Conservation (phyloP, 2,113 vertebrate species). For the Hippoglossus stenolepis region DNA sequence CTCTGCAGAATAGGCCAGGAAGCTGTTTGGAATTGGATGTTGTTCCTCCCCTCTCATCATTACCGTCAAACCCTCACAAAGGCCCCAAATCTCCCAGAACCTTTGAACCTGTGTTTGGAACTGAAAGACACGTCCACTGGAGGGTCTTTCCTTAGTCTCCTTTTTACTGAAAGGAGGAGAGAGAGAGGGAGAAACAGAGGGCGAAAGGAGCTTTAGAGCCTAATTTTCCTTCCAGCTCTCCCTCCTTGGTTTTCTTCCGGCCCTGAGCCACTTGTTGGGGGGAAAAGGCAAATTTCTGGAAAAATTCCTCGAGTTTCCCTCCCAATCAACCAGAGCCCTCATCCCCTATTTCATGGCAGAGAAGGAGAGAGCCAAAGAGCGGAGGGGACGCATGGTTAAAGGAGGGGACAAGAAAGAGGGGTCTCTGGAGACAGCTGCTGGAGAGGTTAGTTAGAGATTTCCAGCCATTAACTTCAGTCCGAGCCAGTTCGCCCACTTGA, state of each 20-base stretch:
- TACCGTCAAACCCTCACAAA: constrained; percentile 76
- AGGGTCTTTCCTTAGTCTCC: constrained; percentile 81
- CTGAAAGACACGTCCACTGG: constrained; percentile 83
- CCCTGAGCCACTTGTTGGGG: constrained; percentile 81
- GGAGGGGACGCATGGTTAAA: constrained; percentile 67
- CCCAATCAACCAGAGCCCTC: constrained; percentile 73
- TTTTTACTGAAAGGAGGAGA: constrained; percentile 72
- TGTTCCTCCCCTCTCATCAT: constrained; percentile 78
- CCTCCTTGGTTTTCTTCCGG: constrained; percentile 76
- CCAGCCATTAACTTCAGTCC: constrained; percentile 85
- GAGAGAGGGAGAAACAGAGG: constrained; percentile 29
- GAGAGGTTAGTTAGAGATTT: constrained; percentile 87
- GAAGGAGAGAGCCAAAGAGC: constrained; percentile 62
- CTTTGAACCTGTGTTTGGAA: constrained; percentile 80
- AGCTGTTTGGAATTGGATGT: constrained; percentile 80
- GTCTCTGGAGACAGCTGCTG: constrained; percentile 83
- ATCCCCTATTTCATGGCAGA: constrained; percentile 63
- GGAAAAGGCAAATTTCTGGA: constrained; percentile 80
- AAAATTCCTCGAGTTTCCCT: constrained; percentile 72
- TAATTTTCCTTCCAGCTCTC: constrained; percentile 71
- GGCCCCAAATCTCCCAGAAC: constrained; percentile 74
- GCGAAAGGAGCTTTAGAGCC: constrained; percentile 63
- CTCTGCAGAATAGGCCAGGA: constrained; percentile 76
- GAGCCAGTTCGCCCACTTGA: constrained; percentile 82
- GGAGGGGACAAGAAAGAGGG: constrained; percentile 70